phyloP scores from a whole-genome alignment of 1,140 invertebrate species.

The Epicauta chinensis region DNA sequence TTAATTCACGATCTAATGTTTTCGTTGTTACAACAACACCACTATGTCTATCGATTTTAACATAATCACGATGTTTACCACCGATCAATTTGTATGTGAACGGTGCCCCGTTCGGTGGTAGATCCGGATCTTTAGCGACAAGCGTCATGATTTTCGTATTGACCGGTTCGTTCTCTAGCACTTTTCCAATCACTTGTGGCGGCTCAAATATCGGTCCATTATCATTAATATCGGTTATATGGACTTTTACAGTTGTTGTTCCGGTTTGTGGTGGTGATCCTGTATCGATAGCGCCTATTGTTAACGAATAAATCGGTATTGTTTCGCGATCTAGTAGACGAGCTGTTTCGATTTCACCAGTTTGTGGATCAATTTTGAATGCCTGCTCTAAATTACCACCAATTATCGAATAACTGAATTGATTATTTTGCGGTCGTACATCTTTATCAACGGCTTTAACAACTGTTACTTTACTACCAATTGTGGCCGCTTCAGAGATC shows the following conservation, averaged over 20 bases:
- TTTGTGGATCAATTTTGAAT: conserved; percentile 85
- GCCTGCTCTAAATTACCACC: conserved; percentile 73
- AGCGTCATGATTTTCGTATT: conserved; percentile 80
- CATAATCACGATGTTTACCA: conserved; percentile 67
- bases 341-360: conserved; percentile 74
- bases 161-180: conserved; percentile 82
- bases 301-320: conserved; percentile 65
- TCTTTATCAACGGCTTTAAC: conserved; percentile 89
- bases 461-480: conserved; percentile 67
- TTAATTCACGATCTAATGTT: conserved; percentile 76
- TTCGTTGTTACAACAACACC: conserved; percentile 73
- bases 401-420: conserved; percentile 87
- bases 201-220: conserved; percentile 82
- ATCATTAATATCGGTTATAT: conserved; percentile 83
- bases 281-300: conserved; percentile 86
- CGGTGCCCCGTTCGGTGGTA: conserved; percentile 86
- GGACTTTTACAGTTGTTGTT: conserved; percentile 71
- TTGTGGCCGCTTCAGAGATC: conserved; percentile 68
- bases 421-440: conserved; percentile 82
- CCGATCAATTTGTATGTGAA: conserved; percentile 77
- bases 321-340: conserved; percentile 76
- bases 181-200: conserved; percentile 61
- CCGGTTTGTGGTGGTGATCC: conserved; percentile 83
- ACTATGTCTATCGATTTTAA: conserved; percentile 70
- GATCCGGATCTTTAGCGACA: conserved; percentile 79